Conservation (phyloP, 2,888 invertebrate genomes). For the Apoda limacodes region DNA sequence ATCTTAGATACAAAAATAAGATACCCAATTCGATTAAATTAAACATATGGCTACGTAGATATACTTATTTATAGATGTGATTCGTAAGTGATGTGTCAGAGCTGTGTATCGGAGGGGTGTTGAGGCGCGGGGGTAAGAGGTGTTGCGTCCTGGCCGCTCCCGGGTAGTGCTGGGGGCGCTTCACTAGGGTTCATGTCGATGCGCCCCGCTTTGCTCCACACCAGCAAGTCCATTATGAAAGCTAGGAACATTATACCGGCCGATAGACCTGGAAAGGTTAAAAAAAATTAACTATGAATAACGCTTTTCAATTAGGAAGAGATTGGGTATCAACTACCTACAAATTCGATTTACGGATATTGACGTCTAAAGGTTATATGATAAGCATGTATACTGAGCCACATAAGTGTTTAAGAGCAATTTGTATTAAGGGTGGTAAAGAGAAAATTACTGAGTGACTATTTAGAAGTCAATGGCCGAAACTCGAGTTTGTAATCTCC, state of each 20-base stretch:
- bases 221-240: conserved; percentile 88
- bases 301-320: too few relatives aligned
- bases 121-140: conserved; percentile 17
- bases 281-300: too few relatives aligned
- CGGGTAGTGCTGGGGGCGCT: conserved; percentile 15
- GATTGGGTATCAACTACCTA: too few relatives aligned
- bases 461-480: too few relatives aligned
- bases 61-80: conserved; percentile 41
- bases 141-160: conserved; percentile 13
- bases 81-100: conserved; percentile 45
- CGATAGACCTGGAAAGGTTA: conserved; percentile 82
- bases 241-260: conserved; percentile 87
- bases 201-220: conserved; percentile 90
- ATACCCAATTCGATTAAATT: background rate
- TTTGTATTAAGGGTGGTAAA: too few relatives aligned
- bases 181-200: conserved; percentile 76
- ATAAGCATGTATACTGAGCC: too few relatives aligned
- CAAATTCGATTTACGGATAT: too few relatives aligned
- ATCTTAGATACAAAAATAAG: background rate
- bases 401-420: too few relatives aligned
- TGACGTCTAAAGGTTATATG: too few relatives aligned
- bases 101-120: conserved; percentile 36
- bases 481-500: too few relatives aligned
- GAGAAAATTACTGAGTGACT: too few relatives aligned
- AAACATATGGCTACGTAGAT: too few relatives aligned